These are phyloP conservation scores for Leptinotarsa undecemlineata DNA, from an alignment of 1,140 invertebrate species.

Conservation along the genomic window DNA sequence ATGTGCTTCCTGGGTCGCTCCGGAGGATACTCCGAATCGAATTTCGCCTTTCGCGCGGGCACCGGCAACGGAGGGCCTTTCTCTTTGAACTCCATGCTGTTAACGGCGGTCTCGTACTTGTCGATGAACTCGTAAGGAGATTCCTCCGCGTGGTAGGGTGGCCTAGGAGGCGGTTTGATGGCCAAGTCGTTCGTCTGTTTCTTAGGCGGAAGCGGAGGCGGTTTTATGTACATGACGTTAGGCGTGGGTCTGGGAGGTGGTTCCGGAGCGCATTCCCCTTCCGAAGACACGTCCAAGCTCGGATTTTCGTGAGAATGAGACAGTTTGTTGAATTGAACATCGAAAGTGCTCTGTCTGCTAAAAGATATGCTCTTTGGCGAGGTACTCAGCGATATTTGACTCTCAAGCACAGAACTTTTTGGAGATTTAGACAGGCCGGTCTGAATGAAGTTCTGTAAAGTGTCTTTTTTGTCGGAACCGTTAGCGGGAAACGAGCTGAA, in stretches of 20 bases:
- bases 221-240: constrained; percentile 64
- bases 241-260: constrained; percentile 69
- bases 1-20: constrained; percentile 56
- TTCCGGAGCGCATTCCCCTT: constrained; percentile 63
- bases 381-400: constrained; percentile 38
- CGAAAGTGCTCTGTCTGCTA: constrained; percentile 43
- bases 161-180: constrained; percentile 66
- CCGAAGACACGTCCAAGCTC: constrained; percentile 50
- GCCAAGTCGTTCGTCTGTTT: constrained; percentile 60
- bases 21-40: constrained; percentile 57
- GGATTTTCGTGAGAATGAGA: constrained; percentile 42
- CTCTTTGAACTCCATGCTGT: constrained; percentile 45
- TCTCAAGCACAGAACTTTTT: constrained; percentile 36
- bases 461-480: constrained; percentile 31
- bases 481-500: constrained; percentile 46
- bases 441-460: constrained; percentile 25
- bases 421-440: constrained; percentile 43
- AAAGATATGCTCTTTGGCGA: constrained; percentile 41
- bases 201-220: constrained; percentile 84
- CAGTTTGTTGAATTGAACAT: constrained; percentile 40
- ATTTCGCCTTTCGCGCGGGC: constrained; percentile 64
- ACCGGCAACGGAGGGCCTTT: constrained; percentile 65
- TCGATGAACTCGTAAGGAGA: constrained; percentile 60
- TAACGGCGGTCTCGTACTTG: constrained; percentile 56
- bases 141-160: constrained; percentile 62